Evolutionary conservation across 1,140 invertebrate species (phyloP), one percentile per base, ranked within the genome.

Genomic region (Camponotus pennsylvanicus): DNA sequence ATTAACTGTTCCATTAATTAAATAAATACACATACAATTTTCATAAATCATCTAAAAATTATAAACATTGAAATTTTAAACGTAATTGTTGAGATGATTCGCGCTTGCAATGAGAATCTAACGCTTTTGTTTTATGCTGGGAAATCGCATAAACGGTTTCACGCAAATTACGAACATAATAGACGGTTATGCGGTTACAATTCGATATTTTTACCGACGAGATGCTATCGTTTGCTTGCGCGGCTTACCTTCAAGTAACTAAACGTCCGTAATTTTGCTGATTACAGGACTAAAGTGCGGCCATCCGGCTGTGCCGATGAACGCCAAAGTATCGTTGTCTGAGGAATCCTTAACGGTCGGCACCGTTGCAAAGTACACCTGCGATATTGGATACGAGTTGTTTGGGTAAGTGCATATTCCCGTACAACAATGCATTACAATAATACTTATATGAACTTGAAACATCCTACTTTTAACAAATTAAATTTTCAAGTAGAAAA

Each of bases 301-400:
- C 37, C 97, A 97, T 93, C 98, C 98, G 79, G 97, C 98, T 37
- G 97, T 98, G 87, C 98, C 98, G 40, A 95, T 97, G 66, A 98
- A 98, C 95, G 97, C 98, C 63, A 96, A 96, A 91, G 97, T 98
- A 49, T 94, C 94, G 70, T 83, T 96, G 84, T 96, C 95, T 88
- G 95, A 95, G 55, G 93, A 95, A 79, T 93, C 91, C 37, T 89
- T 96, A 86, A 91, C 92, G 93, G 90, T 95, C 87, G 97, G 97
- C 32, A 96, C 97, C 2, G 96, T 96, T 42, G 98, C 97, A 13
- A 97, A 96, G 32, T 98, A 98, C 92, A 96, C 96, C 75, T 98
- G 98, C 92, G 98, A 98, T 93, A 96, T 97, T 45, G 98, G 98
- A 63, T 98, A 98, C 94, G 96, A 97, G 92, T 92, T 96, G 13